phyloP scores from a whole-genome alignment of 2,113 vertebrate genomes.

The Poeciliopsis turrubarensis region DNA sequence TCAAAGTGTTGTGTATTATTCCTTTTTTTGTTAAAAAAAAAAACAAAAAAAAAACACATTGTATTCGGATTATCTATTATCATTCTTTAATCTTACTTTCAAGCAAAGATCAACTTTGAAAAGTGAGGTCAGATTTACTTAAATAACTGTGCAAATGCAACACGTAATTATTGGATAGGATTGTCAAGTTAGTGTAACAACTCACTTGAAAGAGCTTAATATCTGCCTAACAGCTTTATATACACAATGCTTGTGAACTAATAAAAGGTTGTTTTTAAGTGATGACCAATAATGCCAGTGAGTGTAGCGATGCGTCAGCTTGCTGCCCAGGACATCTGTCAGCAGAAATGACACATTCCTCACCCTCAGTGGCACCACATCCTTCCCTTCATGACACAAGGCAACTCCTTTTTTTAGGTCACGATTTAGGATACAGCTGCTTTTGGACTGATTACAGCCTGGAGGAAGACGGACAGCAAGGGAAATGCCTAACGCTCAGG shows the following conservation, averaged over 20 bases:
- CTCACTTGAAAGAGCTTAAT: neutral
- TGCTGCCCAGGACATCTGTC: slow-evolving; percentile 60
- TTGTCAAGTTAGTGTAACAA: neutral
- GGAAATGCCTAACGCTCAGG: slow-evolving; percentile 9
- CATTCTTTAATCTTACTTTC: too few relatives aligned
- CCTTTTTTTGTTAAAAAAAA: too few relatives aligned
- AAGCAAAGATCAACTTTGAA: too few relatives aligned
- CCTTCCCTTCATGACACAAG: slow-evolving; percentile 63
- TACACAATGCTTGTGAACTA: neutral
- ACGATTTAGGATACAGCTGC: slow-evolving; percentile 59
- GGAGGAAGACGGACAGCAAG: slow-evolving; percentile 62
- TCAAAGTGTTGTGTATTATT: too few relatives aligned
- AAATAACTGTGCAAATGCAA: too few relatives aligned
- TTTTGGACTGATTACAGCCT: slow-evolving; percentile 57
- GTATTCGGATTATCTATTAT: too few relatives aligned
- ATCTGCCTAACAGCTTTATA: neutral
- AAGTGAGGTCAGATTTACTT: too few relatives aligned
- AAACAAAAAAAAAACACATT: too few relatives aligned
- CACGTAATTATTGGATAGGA: neutral
- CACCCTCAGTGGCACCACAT: slow-evolving; percentile 62
- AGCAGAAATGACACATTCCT: slow-evolving; percentile 74
- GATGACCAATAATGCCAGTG: slow-evolving; percentile 1
- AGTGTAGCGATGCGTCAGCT: slow-evolving; percentile 50
- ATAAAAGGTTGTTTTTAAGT: neutral
- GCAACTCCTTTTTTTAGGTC: slow-evolving; percentile 56